Percentiles rank a stretch among this genome's conserved stretches.
Conservation (phyloP, 2,888 invertebrate species). For the Sminthurides aquaticus region DNA sequence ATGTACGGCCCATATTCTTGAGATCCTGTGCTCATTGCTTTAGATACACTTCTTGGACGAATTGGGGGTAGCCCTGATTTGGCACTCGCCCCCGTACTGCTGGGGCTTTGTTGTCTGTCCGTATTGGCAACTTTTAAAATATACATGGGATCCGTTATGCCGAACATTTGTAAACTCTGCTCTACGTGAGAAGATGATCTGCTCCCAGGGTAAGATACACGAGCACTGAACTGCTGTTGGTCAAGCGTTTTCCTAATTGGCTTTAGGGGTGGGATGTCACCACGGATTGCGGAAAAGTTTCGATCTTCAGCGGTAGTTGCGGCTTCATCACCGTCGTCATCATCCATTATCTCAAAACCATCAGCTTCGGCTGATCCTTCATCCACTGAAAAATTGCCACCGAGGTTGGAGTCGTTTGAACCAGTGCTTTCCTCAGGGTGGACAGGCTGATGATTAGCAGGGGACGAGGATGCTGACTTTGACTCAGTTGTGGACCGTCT, state of each 20-base stretch:
- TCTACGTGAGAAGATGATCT: background rate
- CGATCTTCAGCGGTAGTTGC: background rate
- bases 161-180: background rate
- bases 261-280: background rate
- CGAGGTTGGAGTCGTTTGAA: background rate
- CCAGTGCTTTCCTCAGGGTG: background rate
- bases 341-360: background rate
- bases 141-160: background rate
- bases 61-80: background rate
- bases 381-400: background rate
- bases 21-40: background rate
- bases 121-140: background rate
- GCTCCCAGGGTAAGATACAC: background rate
- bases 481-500: background rate
- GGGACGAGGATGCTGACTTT: background rate
- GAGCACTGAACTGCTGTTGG: background rate
- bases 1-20: constrained; percentile 21
- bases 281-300: background rate
- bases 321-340: background rate
- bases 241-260: background rate
- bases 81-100: background rate
- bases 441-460: background rate
- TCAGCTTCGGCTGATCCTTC: background rate
- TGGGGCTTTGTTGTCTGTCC: background rate
- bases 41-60: background rate